Evolutionary conservation across 1,140 invertebrate genomes (phyloP), one percentile per base, ranked within the genome.

Genomic region (Bathynomus jamesi): DNA sequence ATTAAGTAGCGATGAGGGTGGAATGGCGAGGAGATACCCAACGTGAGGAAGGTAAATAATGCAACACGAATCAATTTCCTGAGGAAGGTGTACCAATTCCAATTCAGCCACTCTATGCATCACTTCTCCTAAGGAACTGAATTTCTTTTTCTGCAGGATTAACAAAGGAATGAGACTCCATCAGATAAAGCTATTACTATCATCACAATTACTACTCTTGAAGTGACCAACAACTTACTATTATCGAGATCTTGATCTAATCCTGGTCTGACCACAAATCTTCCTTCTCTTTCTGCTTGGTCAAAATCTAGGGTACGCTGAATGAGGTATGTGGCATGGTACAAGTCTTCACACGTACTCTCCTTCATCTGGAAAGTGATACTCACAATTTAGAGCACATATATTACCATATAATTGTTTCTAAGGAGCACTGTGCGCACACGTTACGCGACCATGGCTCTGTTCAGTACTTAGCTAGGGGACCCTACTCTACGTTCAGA

Each of bases 31-130:
- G 40, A 93, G 81, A 82, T 91, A 92, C 0, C 91, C 91, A 72
- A 94, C 85, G 83, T 93, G 88, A 5, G 91, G 91, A 75, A 93
- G 84, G 82, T 92, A 94, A 66, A 90, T 81, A 79, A 93, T 87
- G 61, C 86, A 86, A 79, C 90, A 93, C 75, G 87, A 84, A n/a
- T 86, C 82, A 24, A 93, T 84, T 75, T 85, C 86, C 10, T 81
- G 62, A 4, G 89, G 88, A 28, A 93, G 83, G 63, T 87, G 83
- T 46, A 86, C 79, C 71, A 92, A 81, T 79, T 93, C 90, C 76
- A 88, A 83, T 71, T 85, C 80, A 2, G 88, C 89, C n/a, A 89
- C 87, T 65, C 85, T 61, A 17, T 65, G 65, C 70, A 78, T 73
- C 28, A 78, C 64, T 31, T 74, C 72, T 11, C 74, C 72, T 17